Percentiles rank a stretch among this genome's conserved stretches.
phyloP scores from a whole-genome alignment of 2,113 vertebrate species.

The Vanacampus margaritifer region DNA sequence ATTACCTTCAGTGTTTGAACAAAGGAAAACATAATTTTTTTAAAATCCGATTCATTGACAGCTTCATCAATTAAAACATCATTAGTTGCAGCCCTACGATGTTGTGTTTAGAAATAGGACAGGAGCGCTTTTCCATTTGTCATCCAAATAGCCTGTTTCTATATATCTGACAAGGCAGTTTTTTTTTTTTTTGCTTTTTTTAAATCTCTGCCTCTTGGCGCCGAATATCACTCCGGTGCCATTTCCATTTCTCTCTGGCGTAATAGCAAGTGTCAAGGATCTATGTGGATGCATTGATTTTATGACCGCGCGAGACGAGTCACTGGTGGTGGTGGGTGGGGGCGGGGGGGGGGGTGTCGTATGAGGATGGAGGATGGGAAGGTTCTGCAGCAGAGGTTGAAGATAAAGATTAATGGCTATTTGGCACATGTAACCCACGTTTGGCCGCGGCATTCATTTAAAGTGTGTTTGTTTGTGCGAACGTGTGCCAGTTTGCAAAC shows the following conservation, averaged over 20 bases:
- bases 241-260: constrained; percentile 29
- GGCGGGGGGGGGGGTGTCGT: too few relatives aligned
- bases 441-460: constrained; percentile 47
- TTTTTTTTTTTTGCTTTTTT: too few relatives aligned
- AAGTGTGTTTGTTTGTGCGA: not conserved
- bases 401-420: constrained; percentile 57
- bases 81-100: too few relatives aligned
- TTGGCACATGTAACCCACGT: constrained; percentile 28
- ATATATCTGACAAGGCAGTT: constrained; percentile 2
- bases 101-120: not conserved
- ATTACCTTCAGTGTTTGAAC: too few relatives aligned
- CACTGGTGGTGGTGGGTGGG: too few relatives aligned
- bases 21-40: too few relatives aligned
- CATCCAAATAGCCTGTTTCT: not conserved
- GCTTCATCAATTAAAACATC: too few relatives aligned
- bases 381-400: constrained; percentile 8
- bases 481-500: constrained; percentile 11
- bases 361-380: constrained; percentile 28
- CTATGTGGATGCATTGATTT: constrained; percentile 56
- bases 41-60: too few relatives aligned
- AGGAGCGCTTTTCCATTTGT: not conserved
- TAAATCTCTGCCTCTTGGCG: constrained; percentile 1
- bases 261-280: constrained; percentile 41
- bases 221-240: constrained; percentile 15
- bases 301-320: constrained; percentile 34